Conservation (phyloP, 2,797 vertebrate species). For the Mormyrops attenuatus region DNA sequence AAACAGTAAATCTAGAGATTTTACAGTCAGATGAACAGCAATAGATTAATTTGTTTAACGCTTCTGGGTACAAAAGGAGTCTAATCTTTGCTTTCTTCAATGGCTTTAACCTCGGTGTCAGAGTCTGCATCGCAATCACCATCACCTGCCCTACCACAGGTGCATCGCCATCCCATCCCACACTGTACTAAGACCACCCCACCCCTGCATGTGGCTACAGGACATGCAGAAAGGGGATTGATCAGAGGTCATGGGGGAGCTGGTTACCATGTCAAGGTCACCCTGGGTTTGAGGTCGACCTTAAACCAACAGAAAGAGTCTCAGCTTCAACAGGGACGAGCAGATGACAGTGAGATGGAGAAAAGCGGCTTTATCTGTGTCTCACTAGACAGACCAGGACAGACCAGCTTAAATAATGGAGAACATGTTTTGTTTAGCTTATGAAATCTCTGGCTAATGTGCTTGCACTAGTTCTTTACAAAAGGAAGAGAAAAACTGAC, state of each 20-base stretch:
- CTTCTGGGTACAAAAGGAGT: slow-evolving; percentile 71
- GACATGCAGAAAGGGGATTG: slow-evolving; percentile 63
- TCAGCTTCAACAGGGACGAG: background rate
- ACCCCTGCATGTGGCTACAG: slow-evolving; percentile 56
- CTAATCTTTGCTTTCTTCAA: slow-evolving; percentile 79
- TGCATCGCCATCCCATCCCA: slow-evolving; percentile 55
- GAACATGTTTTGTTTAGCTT: background rate
- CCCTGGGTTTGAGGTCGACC: slow-evolving; percentile 64
- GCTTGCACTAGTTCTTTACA: background rate
- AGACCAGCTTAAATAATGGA: background rate
- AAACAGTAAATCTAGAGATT: slow-evolving; percentile 83
- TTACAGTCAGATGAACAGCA: slow-evolving; percentile 92
- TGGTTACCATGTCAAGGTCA: slow-evolving; percentile 46
- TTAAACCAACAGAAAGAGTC: slow-evolving; percentile 49
- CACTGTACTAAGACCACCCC: slow-evolving; percentile 49
- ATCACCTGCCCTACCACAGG: slow-evolving; percentile 78
- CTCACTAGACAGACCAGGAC: background rate
- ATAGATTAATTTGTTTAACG: slow-evolving; percentile 89
- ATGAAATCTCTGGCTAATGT: background rate
- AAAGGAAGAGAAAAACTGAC: background rate
- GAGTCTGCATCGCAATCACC: slow-evolving; percentile 61
- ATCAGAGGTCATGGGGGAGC: slow-evolving; percentile 35
- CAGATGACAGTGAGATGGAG: slow-evolving; percentile 17
- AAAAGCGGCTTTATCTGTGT: slow-evolving; percentile 18
- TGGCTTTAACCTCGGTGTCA: slow-evolving; percentile 62